A percentile compares a stretch with the other conserved stretches of the same genome.
Conservation (phyloP, 2,113 vertebrate genomes). For the Columba janthina region DNA sequence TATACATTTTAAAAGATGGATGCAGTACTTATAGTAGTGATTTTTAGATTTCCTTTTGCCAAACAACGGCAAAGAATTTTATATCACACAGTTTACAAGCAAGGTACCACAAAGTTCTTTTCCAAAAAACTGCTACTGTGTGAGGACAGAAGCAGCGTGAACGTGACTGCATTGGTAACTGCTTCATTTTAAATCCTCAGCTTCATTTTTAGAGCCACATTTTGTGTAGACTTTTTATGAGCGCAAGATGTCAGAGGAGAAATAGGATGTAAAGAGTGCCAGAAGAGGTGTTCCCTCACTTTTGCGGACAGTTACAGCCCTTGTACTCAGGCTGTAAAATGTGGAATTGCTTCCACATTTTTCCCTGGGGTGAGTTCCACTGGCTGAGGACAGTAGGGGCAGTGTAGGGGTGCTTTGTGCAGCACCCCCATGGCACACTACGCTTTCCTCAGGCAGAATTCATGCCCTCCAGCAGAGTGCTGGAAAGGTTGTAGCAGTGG, state of each 20-base stretch:
- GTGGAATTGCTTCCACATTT: not conserved
- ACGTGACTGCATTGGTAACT: not conserved
- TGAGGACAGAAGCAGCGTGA: not conserved
- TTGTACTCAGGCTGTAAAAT: too few species aligned
- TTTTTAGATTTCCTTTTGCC: constrained; percentile 40
- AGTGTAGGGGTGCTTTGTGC: rapidly evolving
- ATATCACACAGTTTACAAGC: constrained; percentile 7
- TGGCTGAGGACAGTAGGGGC: rapidly evolving
- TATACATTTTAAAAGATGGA: constrained; percentile 33
- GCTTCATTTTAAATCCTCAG: not conserved
- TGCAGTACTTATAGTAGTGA: constrained; percentile 13
- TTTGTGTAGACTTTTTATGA: not conserved
- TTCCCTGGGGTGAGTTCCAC: not conserved
- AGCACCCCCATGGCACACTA: not conserved
- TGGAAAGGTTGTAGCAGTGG: not conserved
- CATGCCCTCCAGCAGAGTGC: too few species aligned
- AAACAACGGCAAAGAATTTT: constrained; percentile 45
- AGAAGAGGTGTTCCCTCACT: not conserved
- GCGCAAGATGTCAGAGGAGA: not conserved
- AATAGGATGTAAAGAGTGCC: not conserved
- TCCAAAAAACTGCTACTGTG: not conserved
- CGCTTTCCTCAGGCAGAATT: not conserved
- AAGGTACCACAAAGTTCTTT: constrained; percentile 3
- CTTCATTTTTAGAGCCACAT: not conserved
- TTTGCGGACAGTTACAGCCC: not conserved